Evolutionary conservation across 1,140 invertebrate genomes (phyloP).

Genomic region (Drosophila pruinosa): DNA sequence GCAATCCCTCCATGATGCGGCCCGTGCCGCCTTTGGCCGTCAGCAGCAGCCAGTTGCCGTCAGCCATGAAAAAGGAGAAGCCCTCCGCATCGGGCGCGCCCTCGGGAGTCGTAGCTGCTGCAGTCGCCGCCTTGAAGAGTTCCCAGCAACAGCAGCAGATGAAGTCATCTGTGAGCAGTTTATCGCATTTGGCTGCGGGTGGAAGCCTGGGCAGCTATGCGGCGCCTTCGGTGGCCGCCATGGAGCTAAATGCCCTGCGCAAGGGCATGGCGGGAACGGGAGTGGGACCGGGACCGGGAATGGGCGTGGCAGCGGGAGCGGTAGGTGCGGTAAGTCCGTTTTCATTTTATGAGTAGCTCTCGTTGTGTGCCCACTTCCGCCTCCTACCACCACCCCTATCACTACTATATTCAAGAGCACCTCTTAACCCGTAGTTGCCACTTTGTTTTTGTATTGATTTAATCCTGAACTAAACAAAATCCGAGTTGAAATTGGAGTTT

Average conservation of each 20-base stretch:
- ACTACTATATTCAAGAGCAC: conserved; percentile 34
- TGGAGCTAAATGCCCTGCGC: conserved; percentile 70
- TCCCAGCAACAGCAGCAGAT: conserved; percentile 56
- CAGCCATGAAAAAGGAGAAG: conserved; percentile 30
- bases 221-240: conserved; percentile 27
- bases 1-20: conserved; percentile 40
- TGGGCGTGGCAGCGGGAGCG: conserved; percentile 38
- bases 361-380: conserved; percentile 55
- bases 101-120: conserved; percentile 50
- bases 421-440: conserved; percentile 63
- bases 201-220: conserved; percentile 46
- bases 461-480: conserved; percentile 16
- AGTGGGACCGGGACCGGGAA: conserved; percentile 29
- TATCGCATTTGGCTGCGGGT: conserved; percentile 58
- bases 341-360: conserved; percentile 70
- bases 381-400: conserved; percentile 41
- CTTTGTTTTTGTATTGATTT: conserved; percentile 12
- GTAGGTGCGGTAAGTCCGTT: conserved; percentile 79
- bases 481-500: conserved; percentile 13
- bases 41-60: conserved; percentile 24
- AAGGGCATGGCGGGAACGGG: conserved; percentile 61
- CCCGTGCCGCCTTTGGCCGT: conserved; percentile 59
- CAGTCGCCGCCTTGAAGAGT: conserved; percentile 51
- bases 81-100: too few species aligned
- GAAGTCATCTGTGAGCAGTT: conserved; percentile 52